Evolutionary conservation across 2,888 invertebrate species (phyloP), one percentile per base, ranked within the genome.

Genomic region (Himalopsyche tibetana): DNA sequence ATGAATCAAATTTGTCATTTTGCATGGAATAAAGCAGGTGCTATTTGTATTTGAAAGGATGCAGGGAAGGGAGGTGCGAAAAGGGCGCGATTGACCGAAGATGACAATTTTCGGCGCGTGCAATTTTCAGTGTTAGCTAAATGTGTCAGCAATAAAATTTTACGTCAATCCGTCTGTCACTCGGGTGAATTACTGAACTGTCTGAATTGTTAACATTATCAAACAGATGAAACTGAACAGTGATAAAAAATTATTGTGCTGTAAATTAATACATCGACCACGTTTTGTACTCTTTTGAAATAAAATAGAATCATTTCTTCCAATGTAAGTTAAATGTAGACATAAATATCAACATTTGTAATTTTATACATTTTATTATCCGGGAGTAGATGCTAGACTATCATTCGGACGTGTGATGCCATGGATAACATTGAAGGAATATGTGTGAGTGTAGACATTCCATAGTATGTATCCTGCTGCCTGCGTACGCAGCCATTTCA

Each of bases 271-370:
- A 87, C 87, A 87, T 87, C 87, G 87, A 88, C 84, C 87, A 87
- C 85, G 81, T 88, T 88, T 88, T 88, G 83, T 88, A 87, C 86
- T 84, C 80, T 86, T 84, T 85, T 28, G 55, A 85, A 85, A 80
- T 83, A 82, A 87, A 79, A 85, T 87, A 88, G 87, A 87, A 87
- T 82, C 82, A 85, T 87, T 84, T 88, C 87, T 88, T 88, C 88
- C 88, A 86, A 88, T 86, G 86, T 88, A 87, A 88, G 87, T 83
- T 88, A 87, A 85, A 63, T 19, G 87, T 88, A 88, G 88, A 84
- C 84, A 69, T 88, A 86, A 88, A 86, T 88, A 88, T 88, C 87
- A 88, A 87, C 88, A 87, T 88, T 88, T 88, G 88, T 88, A 88
- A 88, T 88, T 88, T 88, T 88, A 88, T 88, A 88, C 88, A 86